Evolutionary conservation across 2,888 invertebrate species (phyloP), one percentile per base, ranked within the genome.

Genomic region (Pandemis heparana): DNA sequence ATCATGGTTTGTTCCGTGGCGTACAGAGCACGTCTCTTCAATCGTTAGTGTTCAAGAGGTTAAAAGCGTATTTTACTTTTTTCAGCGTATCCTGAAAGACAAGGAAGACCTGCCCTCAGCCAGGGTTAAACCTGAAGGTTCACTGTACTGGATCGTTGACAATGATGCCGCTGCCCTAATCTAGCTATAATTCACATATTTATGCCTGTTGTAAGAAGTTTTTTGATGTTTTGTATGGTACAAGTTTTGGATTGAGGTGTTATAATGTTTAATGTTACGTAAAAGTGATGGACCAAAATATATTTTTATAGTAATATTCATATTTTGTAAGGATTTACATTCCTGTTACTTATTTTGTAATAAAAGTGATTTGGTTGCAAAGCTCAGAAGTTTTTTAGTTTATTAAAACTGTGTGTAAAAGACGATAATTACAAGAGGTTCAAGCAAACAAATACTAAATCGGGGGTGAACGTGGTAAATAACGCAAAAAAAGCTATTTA

Each of bases 51-150:
- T 32, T 2, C 23, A 32, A 32, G 23, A 32, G 23, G 23, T 32
- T 32, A 32, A 32, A 32, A 8, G 12, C 10, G 10, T 43, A 43
- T 12, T 53, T 53, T 70, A 5, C 38, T 4, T 70, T 56, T 96
- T 95, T 1, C 92, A 98, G 98, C 96, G 96, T 79, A 96, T 98
- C 75, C 91, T 98, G 74, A 95, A 96, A 78, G 96, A 97, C 75
- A 95, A 96, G 71, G 97, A 98, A 82, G 94, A 95, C 68, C 92
- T 98, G 32, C 99, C 99, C 8, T 97, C 98, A 0, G 95, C 95
- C 0, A 90, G 96, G 84, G 97, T 99, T 14, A 94, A 95, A 75
- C 97, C 98, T 0, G 88, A 94, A 75, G 98, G 98, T 16, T 92
- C 95, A 67, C 89, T 98, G 0, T 95, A 96, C 79, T 96, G 96